Percentiles rank a stretch among this genome's conserved stretches.
Evolutionary conservation across 2,888 invertebrate species (phyloP).

Genomic region (Branchellion lobata): DNA sequence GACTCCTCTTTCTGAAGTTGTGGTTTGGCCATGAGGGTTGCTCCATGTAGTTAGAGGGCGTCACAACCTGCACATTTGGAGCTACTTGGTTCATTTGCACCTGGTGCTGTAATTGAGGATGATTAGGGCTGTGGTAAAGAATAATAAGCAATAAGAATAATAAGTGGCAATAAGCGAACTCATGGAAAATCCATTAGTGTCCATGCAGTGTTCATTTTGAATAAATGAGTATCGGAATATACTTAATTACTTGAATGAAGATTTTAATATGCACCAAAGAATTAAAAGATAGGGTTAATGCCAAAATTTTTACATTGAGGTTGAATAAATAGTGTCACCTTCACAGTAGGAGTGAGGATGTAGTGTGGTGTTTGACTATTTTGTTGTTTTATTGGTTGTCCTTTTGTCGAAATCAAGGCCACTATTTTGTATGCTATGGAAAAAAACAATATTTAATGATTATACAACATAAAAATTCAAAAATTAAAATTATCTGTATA

Average conservation of each 20-base stretch:
- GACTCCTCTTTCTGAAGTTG: background rate
- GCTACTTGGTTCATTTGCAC: background rate
- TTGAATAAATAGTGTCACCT: too few relatives aligned
- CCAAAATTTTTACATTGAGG: too few relatives aligned
- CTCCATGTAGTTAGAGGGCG: constrained; percentile 5
- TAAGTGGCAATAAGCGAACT: too few relatives aligned
- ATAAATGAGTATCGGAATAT: too few relatives aligned
- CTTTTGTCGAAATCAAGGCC: constrained; percentile 41
- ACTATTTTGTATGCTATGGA: constrained; percentile 37
- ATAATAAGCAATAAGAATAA: too few relatives aligned
- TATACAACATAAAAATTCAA: background rate
- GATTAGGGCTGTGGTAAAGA: background rate
- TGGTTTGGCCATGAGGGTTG: background rate
- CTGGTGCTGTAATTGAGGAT: background rate
- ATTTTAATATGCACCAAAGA: too few relatives aligned
- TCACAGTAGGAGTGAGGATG: background rate
- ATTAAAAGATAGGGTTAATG: too few relatives aligned
- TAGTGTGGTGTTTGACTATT: constrained; percentile 18
- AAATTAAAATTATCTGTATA: background rate
- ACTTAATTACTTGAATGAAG: too few relatives aligned
- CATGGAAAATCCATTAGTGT: too few relatives aligned
- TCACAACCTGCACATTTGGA: background rate
- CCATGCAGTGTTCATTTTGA: too few relatives aligned
- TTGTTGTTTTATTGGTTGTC: constrained; percentile 24
- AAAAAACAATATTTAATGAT: background rate